These are phyloP conservation scores for Lepidonotus clava DNA, from an alignment of 2,888 invertebrate genomes.

Conservation along the genomic window DNA sequence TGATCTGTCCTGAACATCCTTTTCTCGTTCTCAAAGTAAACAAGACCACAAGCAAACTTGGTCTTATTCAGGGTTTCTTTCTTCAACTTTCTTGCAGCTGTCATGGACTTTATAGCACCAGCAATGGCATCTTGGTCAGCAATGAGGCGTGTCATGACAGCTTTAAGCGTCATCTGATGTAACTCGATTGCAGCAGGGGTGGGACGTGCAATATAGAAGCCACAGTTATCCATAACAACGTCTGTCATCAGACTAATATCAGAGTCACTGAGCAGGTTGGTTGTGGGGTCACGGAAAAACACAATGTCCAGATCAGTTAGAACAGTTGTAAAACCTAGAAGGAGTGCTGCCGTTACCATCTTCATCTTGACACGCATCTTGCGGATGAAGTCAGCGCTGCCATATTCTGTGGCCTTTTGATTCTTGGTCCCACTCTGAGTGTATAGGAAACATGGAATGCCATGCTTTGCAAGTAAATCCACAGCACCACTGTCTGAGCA, in stretches of 20 bases:
- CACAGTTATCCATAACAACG: slow-evolving; percentile 29
- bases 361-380: slow-evolving; percentile 48
- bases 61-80: background rate
- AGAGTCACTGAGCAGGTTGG: background rate
- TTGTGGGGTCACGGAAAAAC: slow-evolving; percentile 49
- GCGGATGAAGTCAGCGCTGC: background rate
- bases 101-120: background rate
- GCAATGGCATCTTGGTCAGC: background rate
- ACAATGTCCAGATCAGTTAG: slow-evolving; percentile 40
- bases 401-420: slow-evolving; percentile 30
- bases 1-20: slow-evolving; percentile 17
- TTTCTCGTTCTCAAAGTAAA: slow-evolving; percentile 59
- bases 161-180: background rate
- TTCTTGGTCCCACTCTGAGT: background rate
- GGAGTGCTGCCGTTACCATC: slow-evolving; percentile 17
- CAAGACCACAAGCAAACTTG: slow-evolving; percentile 57
- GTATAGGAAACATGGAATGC: slow-evolving; percentile 5
- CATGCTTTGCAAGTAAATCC: background rate
- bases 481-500: background rate
- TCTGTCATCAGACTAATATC: slow-evolving; percentile 48
- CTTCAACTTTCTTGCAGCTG: background rate
- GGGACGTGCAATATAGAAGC: slow-evolving; percentile 31
- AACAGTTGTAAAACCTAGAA: slow-evolving; percentile 41
- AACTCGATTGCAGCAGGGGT: slow-evolving; percentile 3
- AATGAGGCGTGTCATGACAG: background rate